phyloP scores from a whole-genome alignment of 1,140 invertebrate genomes.

The Achroia grisella region DNA sequence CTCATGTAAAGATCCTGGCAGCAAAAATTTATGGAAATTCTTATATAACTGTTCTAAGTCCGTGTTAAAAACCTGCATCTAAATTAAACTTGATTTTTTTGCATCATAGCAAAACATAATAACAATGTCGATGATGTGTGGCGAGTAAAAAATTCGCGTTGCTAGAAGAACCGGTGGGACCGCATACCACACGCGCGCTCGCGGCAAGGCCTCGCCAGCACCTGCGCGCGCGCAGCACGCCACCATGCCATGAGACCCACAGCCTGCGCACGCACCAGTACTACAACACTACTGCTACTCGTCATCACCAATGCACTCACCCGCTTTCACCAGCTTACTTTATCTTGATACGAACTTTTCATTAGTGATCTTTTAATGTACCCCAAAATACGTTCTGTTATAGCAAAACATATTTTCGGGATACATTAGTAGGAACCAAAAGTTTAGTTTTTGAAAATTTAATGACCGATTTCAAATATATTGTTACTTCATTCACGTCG shows the following conservation, averaged over 20 bases:
- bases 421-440: too few species aligned
- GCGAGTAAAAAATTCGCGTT: slow-evolving; percentile 65
- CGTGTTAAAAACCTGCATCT: slow-evolving; percentile 19
- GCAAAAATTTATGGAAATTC: too few species aligned
- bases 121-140: slow-evolving; percentile 69
- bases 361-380: too few species aligned
- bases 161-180: slow-evolving; percentile 70
- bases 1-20: too few species aligned
- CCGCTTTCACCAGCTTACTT: slow-evolving; percentile 39
- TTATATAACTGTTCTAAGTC: slow-evolving; percentile 12
- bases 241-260: slow-evolving; percentile 3
- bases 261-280: not conserved
- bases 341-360: slow-evolving; percentile 1
- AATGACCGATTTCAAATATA: too few species aligned
- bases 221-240: slow-evolving; percentile 28
- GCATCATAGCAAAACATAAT: slow-evolving; percentile 64
- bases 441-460: too few species aligned
- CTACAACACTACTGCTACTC: not conserved
- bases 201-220: slow-evolving; percentile 56
- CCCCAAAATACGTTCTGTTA: too few species aligned
- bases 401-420: too few species aligned
- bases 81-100: slow-evolving; percentile 40
- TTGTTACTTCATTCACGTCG: too few species aligned
- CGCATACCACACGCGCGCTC: slow-evolving; percentile 64
- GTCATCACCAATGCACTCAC: slow-evolving; percentile 17